These are phyloP conservation scores for Thereva nobilitata DNA, from an alignment of 2,888 invertebrate genomes.

Conservation along the genomic window DNA sequence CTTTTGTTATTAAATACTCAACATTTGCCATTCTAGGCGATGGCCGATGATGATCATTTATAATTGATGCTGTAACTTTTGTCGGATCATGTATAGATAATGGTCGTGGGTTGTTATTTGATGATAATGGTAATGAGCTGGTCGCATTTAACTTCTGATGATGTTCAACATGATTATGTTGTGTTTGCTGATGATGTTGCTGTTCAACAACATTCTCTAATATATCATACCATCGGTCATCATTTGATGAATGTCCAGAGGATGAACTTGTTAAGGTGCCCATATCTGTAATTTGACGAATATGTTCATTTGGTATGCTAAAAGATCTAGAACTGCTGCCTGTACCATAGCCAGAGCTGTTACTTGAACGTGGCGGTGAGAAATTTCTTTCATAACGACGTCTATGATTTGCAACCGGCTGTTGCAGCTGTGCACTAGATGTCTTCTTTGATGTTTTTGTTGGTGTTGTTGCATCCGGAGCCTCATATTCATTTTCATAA, in stretches of 20 bases:
- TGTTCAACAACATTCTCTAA: slow-evolving; percentile 58
- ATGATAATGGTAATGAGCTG: slow-evolving; percentile 53
- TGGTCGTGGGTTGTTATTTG: slow-evolving; percentile 41
- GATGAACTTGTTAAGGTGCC: slow-evolving; percentile 67
- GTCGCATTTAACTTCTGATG: slow-evolving; percentile 54
- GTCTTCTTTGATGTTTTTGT: slow-evolving; percentile 44
- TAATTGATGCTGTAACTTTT: slow-evolving; percentile 40
- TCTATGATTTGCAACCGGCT: slow-evolving; percentile 60
- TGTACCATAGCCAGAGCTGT: slow-evolving; percentile 84
- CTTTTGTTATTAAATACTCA: slow-evolving; percentile 57
- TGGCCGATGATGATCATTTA: slow-evolving; percentile 55
- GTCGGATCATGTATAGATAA: slow-evolving; percentile 44
- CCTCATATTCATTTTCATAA: slow-evolving; percentile 71
- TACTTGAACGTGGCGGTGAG: slow-evolving; percentile 78
- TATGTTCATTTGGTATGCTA: slow-evolving; percentile 48
- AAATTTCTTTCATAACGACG: slow-evolving; percentile 74
- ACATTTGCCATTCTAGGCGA: slow-evolving; percentile 58
- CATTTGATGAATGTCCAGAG: slow-evolving; percentile 65
- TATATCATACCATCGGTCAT: slow-evolving; percentile 68
- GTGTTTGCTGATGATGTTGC: slow-evolving; percentile 54
- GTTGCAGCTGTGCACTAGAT: slow-evolving; percentile 57
- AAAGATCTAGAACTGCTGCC: slow-evolving; percentile 63
- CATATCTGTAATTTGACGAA: slow-evolving; percentile 47
- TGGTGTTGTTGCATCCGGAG: slow-evolving; percentile 36
- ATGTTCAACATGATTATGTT: slow-evolving; percentile 48